Evolutionary conservation across 2,797 vertebrate species (phyloP), one percentile per base, ranked within the genome.

Genomic region (Chrysocyon brachyurus): DNA sequence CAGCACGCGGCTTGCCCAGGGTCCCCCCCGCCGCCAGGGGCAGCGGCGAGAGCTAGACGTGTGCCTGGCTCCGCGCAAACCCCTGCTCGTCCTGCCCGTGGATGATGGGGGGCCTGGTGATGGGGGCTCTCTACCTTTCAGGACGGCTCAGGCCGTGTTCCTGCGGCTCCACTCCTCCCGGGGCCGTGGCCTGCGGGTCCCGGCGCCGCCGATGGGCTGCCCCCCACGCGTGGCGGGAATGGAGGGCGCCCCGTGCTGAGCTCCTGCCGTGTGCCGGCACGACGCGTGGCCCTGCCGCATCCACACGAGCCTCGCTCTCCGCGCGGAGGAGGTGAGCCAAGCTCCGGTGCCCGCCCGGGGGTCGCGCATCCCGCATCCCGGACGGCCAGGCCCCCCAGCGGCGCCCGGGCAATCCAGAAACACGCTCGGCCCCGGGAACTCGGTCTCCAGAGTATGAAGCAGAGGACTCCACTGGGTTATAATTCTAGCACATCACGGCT

Each of bases 401-500:
- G 66, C 26, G 19, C 72, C 36, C 6, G 79, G 57, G 17, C 36
- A 15, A 9, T 22, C 12, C 0, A 12, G 66, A 56, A 24, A 3
- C 56, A 56, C 6, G 6, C 40, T 78, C 57, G 28, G 78, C 66
- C 26, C 9, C 0, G 12, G 36, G 61, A 12, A 1, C 61, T 72
- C 52, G 40, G 26, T 72, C 89, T 86, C 83, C 46, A 77, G 86
- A 66, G 90, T 63, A 19, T 94, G 92, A 93, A 92, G 46, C n/a
- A 68, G 59, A 85, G 64, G 95, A 88, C 84, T 86, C 66, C n/a
- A 2, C 84, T 56, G 31, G 79, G 81, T 83, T 94, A 86, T 90
- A 77, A 95, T 90, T 97, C 91, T 90, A 88, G 91, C 81, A 36
- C 24, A 56, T 90, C 90, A 91, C 0, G 26, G 78, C 79, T 92